phyloP scores from a whole-genome alignment of 2,113 vertebrate species.

The Bos taurus region ARS-UCD2.0 NC_037332.1:85230001-85230500 shows the following conservation, averaged over 20 bases:
- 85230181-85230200: not conserved
- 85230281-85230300: not conserved
- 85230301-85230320: not conserved
- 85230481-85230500: constrained; percentile 20
- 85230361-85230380: not conserved
- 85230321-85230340: not conserved
- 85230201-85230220: not conserved
- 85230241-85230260: not conserved
- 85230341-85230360: not conserved
- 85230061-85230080: not conserved
- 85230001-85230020: not conserved
- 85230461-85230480: not conserved
- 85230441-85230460: not conserved
- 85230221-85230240: not conserved
- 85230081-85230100: not conserved
- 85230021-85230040: not conserved
- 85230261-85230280: not conserved
- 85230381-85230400: not conserved
- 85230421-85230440: not conserved
- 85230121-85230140: not conserved
- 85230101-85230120: not conserved
- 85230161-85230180: not conserved
- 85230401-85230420: not conserved
- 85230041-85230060: not conserved
- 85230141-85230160: not conserved